Percentiles rank a stretch among this genome's conserved stretches.
Evolutionary conservation across 1,140 invertebrate species (phyloP).

Genomic region (Dendroctonus valens): DNA sequence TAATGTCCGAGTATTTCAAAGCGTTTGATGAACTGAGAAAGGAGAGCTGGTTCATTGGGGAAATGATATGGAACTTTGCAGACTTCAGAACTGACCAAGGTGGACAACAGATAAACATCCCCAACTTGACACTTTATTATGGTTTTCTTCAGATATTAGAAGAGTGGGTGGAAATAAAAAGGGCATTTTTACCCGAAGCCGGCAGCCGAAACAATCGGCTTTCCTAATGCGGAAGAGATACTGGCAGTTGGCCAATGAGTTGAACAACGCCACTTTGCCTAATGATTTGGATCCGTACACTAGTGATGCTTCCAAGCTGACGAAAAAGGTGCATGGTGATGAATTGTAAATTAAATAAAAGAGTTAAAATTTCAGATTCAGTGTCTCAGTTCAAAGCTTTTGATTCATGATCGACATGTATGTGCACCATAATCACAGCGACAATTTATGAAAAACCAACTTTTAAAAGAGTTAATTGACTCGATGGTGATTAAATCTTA

Average conservation of each 20-base stretch:
- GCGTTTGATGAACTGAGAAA: conserved; percentile 81
- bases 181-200: conserved; percentile 81
- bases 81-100: conserved; percentile 56
- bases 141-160: conserved; percentile 58
- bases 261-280: conserved; percentile 56
- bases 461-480: no score
- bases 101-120: conserved; percentile 7
- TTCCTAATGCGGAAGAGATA: conserved; percentile 77
- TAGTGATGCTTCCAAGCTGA: conserved; percentile 2
- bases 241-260: conserved; percentile 61
- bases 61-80: conserved; percentile 96
- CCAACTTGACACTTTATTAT: background rate
- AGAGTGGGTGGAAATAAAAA: conserved; percentile 87
- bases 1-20: conserved; percentile 83
- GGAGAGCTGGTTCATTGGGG: conserved; percentile 84
- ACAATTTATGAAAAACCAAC: no score
- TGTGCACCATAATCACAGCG: no score
- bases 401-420: background rate
- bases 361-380: background rate
- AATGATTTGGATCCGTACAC: conserved; percentile 53
- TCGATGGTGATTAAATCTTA: no score
- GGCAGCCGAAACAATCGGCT: conserved; percentile 84
- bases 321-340: conserved; percentile 3
- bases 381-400: background rate
- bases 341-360: background rate